Evolutionary conservation across 2,113 vertebrate genomes (phyloP).

Genomic region (Butastur rufipennis): DNA sequence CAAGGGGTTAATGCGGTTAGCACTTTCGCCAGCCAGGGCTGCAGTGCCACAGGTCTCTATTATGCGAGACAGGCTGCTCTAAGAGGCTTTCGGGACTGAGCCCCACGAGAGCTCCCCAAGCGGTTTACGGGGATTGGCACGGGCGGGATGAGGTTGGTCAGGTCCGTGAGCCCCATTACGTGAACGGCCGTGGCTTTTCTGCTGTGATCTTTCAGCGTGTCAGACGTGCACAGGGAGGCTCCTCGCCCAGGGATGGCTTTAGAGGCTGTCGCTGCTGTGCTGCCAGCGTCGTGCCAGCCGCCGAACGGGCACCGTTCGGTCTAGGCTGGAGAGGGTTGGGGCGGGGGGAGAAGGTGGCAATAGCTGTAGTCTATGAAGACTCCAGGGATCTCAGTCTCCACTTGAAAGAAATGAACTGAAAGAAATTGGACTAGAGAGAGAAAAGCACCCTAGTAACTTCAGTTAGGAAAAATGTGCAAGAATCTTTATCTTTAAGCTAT

Average conservation of each 20-base stretch:
- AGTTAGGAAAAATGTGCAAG: background rate
- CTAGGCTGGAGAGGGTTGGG: background rate
- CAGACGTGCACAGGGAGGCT: background rate
- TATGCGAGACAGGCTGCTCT: background rate
- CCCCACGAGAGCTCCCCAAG: background rate
- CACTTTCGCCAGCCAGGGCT: background rate
- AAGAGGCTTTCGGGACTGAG: conserved; percentile 31
- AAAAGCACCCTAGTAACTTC: background rate
- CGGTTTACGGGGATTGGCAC: conserved; percentile 35
- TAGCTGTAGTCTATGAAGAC: background rate
- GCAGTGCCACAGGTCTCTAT: background rate
- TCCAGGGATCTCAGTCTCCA: background rate
- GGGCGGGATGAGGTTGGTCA: background rate
- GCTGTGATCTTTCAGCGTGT: background rate
- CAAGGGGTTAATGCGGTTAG: background rate
- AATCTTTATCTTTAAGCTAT: conserved; percentile 42
- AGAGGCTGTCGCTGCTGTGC: background rate
- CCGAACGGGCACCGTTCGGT: background rate
- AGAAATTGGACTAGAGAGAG: background rate
- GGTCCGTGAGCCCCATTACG: background rate
- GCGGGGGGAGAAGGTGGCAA: background rate
- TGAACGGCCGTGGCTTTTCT: background rate
- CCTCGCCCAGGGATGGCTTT: background rate
- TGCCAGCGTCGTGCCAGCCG: background rate
- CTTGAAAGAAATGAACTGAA: background rate